phyloP scores from a whole-genome alignment of 2,888 invertebrate species.

The Clusia tigrina region DNA sequence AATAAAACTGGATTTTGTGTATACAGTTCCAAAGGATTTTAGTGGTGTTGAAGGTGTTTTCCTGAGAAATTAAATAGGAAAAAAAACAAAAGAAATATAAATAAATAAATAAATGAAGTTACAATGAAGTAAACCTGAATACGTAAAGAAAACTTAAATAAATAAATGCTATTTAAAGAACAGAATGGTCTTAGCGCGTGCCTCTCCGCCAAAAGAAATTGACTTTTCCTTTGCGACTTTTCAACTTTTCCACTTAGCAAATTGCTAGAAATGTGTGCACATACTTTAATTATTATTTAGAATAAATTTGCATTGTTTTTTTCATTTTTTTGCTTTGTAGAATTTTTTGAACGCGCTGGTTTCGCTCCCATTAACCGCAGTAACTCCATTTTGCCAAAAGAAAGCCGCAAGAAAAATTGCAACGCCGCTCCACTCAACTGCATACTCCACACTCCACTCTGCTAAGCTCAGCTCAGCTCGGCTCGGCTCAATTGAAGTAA shows the following conservation, averaged over 20 bases:
- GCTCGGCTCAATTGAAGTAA: no score
- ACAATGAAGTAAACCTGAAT: not conserved
- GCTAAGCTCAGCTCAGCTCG: no score
- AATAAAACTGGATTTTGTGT: not conserved
- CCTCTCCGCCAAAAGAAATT: not conserved
- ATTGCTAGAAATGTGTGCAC: no score
- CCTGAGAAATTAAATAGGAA: not conserved
- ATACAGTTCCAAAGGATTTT: not conserved
- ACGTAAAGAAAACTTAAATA: no score
- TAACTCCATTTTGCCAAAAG: slow-evolving; percentile 40
- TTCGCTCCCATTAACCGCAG: slow-evolving; percentile 26
- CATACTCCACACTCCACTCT: no score
- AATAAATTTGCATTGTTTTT: not conserved
- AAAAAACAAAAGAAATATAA: not conserved
- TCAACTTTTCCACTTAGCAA: no score
- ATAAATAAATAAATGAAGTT: not conserved
- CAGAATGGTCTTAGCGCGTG: no score
- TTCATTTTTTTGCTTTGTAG: not conserved
- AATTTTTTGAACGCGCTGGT: not conserved
- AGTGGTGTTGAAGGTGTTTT: not conserved
- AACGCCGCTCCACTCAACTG: not conserved
- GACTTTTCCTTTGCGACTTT: not conserved
- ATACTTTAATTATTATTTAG: not conserved
- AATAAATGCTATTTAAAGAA: no score
- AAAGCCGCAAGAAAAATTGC: not conserved